Percentiles rank a stretch among this genome's conserved stretches.
Evolutionary conservation across 2,888 invertebrate species (phyloP).

Genomic region (Dryadula phaetusa): DNA sequence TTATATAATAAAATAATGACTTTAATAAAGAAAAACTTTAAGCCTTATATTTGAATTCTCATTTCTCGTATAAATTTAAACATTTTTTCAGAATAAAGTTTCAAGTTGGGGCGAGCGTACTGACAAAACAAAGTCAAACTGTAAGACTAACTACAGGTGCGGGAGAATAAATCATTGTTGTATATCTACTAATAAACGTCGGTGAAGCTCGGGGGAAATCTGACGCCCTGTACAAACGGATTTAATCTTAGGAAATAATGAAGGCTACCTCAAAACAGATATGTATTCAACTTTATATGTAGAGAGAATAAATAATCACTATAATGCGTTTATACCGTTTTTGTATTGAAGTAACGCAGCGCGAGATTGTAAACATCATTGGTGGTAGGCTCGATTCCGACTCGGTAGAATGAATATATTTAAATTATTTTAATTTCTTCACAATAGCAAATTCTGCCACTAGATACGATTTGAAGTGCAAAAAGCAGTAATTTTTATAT

Average conservation of each 20-base stretch:
- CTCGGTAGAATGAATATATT: too few relatives aligned
- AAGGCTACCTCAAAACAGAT: slow-evolving; percentile 29
- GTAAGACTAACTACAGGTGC: slow-evolving; percentile 35
- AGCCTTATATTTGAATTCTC: neutral
- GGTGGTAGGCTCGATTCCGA: too few relatives aligned
- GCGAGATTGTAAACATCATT: too few relatives aligned
- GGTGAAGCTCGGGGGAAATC: slow-evolving; percentile 40
- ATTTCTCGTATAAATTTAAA: neutral
- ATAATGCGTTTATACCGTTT: too few relatives aligned
- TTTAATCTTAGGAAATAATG: slow-evolving; percentile 39
- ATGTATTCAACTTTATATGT: neutral
- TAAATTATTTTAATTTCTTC: too few relatives aligned
- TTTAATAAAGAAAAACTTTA: neutral
- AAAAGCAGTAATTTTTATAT: neutral
- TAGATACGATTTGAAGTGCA: too few relatives aligned
- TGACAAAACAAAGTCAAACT: neutral
- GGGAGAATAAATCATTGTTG: slow-evolving; percentile 39
- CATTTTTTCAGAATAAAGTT: neutral
- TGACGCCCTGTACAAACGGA: slow-evolving; percentile 34
- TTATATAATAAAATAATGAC: too few relatives aligned
- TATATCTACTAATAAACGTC: slow-evolving; percentile 40
- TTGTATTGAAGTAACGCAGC: too few relatives aligned
- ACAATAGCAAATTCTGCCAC: too few relatives aligned
- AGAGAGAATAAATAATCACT: neutral
- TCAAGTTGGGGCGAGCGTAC: neutral